phyloP scores from a whole-genome alignment of 2,888 invertebrate genomes.

The Neuroscelio doddi region DNA sequence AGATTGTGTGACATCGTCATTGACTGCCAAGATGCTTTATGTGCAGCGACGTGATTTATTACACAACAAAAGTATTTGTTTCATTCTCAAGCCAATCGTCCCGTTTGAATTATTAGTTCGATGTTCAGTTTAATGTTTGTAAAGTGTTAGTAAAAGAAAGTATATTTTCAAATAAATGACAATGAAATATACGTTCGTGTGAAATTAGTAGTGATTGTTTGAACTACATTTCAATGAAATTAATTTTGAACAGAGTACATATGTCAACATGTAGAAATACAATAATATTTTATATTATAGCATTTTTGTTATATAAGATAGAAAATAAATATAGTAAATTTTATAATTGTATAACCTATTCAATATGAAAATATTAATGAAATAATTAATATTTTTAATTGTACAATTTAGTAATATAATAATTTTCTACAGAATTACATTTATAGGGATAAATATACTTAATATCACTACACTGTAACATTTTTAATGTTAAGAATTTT shows the following conservation, averaged over 20 bases:
- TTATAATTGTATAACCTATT: no score
- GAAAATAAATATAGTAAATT: no score
- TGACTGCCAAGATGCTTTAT: constrained; percentile 40
- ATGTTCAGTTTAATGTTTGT: neutral
- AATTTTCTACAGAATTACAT: no score
- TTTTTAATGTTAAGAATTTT: no score
- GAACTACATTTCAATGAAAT: neutral
- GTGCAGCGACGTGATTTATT: constrained; percentile 41
- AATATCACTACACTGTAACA: no score
- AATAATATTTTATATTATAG: no score
- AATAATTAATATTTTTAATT: no score
- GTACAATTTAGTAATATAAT: no score
- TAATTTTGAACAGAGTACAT: constrained; percentile 26
- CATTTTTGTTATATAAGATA: no score
- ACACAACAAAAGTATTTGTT: constrained; percentile 41
- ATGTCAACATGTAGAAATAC: no score
- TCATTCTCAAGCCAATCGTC: constrained; percentile 38
- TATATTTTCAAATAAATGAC: constrained; percentile 2
- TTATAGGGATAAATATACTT: no score
- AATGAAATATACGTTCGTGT: neutral
- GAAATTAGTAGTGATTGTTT: neutral
- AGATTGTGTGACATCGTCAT: constrained; percentile 31
- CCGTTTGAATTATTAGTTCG: constrained; percentile 5
- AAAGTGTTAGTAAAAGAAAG: neutral
- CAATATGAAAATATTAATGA: no score